Conservation (phyloP, 2,113 vertebrate genomes). For the Oncorhynchus gorbuscha region DNA sequence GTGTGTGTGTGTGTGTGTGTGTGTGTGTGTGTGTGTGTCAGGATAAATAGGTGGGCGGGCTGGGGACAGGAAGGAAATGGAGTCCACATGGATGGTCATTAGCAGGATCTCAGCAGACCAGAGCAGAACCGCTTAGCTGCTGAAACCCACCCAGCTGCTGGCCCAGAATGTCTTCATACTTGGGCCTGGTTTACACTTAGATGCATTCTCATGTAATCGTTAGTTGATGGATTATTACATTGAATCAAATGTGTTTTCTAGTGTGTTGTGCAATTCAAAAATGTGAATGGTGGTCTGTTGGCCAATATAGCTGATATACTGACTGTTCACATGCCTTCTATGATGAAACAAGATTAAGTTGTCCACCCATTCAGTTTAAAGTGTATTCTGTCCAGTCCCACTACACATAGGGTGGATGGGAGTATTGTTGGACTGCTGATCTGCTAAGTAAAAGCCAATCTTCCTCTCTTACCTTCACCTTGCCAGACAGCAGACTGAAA, state of each 20-base stretch:
- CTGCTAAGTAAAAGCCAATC: not conserved
- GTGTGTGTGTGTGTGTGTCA: slow-evolving; percentile 71
- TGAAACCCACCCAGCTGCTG: slow-evolving; percentile 61
- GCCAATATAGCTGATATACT: not conserved
- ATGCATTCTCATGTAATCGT: slow-evolving; percentile 41
- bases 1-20: slow-evolving; percentile 21
- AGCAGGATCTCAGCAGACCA: slow-evolving; percentile 63
- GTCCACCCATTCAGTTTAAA: slow-evolving; percentile 22
- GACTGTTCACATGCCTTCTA: slow-evolving; percentile 4
- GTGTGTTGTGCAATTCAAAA: slow-evolving; percentile 41
- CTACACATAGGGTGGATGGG: not conserved
- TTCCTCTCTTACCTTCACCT: slow-evolving; percentile 14
- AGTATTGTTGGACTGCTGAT: not conserved
- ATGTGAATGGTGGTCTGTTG: not conserved
- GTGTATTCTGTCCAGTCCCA: too few relatives aligned
- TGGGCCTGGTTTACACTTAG: slow-evolving; percentile 39
- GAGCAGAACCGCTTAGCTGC: slow-evolving; percentile 46
- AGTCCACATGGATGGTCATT: slow-evolving; percentile 74
- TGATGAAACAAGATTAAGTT: slow-evolving; percentile 15
- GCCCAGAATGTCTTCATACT: slow-evolving; percentile 45
- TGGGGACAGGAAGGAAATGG: slow-evolving; percentile 81
- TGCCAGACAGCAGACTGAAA: slow-evolving; percentile 29
- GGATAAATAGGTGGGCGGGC: slow-evolving; percentile 79
- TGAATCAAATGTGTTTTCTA: slow-evolving; percentile 39
- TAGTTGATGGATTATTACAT: slow-evolving; percentile 34